A percentile compares a stretch with the other conserved stretches of the same genome.
phyloP scores from a whole-genome alignment of 2,888 invertebrate genomes.

The Leptinotarsa peninsularis region DNA sequence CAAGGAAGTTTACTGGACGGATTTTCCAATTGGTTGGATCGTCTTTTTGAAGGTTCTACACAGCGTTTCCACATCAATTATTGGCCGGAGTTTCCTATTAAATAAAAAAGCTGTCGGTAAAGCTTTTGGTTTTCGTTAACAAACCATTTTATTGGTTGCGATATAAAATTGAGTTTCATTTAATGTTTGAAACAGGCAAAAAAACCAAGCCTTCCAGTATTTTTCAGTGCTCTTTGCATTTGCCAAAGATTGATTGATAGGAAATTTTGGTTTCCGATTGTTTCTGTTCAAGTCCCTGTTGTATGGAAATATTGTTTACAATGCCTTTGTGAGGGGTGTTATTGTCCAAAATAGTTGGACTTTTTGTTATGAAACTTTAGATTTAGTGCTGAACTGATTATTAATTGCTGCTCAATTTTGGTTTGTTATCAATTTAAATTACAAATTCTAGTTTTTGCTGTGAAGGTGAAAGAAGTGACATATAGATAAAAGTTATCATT shows the following conservation, averaged over 20 bases:
- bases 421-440: neutral
- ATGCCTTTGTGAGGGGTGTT: neutral
- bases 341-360: neutral
- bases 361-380: neutral
- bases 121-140: neutral
- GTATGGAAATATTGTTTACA: neutral
- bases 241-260: neutral
- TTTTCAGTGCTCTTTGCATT: neutral
- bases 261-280: neutral
- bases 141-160: constrained; percentile 4
- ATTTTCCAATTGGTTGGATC: constrained; percentile 95
- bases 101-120: constrained; percentile 67
- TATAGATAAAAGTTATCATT: neutral
- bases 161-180: neutral
- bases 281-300: neutral
- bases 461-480: neutral
- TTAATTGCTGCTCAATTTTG: neutral
- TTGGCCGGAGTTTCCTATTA: constrained; percentile 96
- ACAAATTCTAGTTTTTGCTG: neutral
- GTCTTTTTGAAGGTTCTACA: constrained; percentile 95
- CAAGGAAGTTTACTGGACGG: constrained; percentile 81
- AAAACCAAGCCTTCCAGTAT: neutral
- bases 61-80: constrained; percentile 96
- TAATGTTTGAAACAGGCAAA: neutral
- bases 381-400: neutral